Evolutionary conservation across 2,113 vertebrate genomes (phyloP).

Genomic region (Lamprologus lemairii): DNA sequence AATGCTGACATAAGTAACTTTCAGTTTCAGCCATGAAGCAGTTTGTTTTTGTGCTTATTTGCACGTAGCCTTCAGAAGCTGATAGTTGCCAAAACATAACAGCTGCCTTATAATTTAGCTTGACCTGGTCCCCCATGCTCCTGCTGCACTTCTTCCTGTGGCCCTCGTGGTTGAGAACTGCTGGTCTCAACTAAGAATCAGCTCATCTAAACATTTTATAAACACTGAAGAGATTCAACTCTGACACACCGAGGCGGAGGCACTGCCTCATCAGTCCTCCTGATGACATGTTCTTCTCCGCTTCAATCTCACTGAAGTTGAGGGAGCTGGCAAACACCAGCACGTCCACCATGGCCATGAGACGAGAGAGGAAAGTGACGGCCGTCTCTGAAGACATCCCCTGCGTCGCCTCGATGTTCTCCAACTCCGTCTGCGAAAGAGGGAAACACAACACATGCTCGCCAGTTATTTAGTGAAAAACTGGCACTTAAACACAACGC

Average conservation of each 20-base stretch:
- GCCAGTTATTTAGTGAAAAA: conserved; percentile 2
- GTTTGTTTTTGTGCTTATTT: neutral
- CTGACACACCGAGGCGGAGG: conserved; percentile 86
- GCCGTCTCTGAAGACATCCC: conserved; percentile 99
- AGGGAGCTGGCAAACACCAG: conserved; percentile 97
- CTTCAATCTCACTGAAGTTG: conserved; percentile 99
- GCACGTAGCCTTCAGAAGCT: neutral
- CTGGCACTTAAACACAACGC: neutral
- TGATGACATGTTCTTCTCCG: conserved; percentile 99
- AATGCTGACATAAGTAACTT: neutral
- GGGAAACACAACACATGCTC: neutral
- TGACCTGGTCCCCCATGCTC: neutral
- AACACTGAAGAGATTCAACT: neutral
- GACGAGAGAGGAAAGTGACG: conserved; percentile 92
- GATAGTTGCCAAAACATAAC: neutral
- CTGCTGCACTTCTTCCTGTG: neutral
- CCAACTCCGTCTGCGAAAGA: conserved; percentile 83
- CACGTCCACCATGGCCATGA: conserved; percentile 99
- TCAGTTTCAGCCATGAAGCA: neutral
- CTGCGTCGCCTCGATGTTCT: conserved; percentile 97
- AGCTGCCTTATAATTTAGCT: neutral
- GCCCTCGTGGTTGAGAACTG: neutral
- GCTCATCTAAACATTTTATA: neutral
- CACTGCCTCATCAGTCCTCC: conserved; percentile 97
- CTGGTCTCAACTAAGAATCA: neutral